Base-by-base conservation (phyloP, 2,113 vertebrate species). In the Vanacampus margaritifer region DNA sequence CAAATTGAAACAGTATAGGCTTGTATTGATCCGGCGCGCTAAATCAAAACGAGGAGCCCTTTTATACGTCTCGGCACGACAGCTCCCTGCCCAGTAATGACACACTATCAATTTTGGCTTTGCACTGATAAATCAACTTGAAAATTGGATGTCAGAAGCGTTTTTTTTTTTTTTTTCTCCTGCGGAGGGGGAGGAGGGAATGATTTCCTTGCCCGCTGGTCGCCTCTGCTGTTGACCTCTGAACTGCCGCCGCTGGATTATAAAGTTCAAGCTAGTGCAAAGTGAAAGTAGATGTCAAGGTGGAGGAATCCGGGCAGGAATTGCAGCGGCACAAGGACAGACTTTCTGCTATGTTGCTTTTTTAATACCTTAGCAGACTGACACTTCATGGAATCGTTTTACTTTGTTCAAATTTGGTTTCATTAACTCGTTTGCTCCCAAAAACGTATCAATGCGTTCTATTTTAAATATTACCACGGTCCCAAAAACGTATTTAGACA, bases 1-100 rank as follows among this genome's bases (percentile, higher is more conserved):
- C 95, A 99, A 98, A 96, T 98, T 98, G 96, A 96, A 98, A 96
- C 95, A 96, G 94, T 98, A 96, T 99, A 97, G 95, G 94, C 92
- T 94, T 83, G 79, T 97, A 98, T 98, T 95, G 97, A 99, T 98
- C 96, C 81, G 84, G 85, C 84, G 87, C 80, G 90, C 92, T 94
- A 95, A 97, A 95, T 95, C 95, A 95, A 94, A 94, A 95, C 65
- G 89, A 93, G 93, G 82, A 92, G 92, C 89, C 54, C 93, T 95
- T 95, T 94, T 91, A 96, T 96, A 94, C 93, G 89, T 94, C 94
- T 95, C 93, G 92, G 86, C 92, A 80, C 93, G 95, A 96, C 95
- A 95, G 92, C 89, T 90, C 91, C 87, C 91, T 93, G 90, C 89
- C 88, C 90, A 83, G 92, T 94, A 95, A 96, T 96, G 95, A 94